Conservation (phyloP, 2,888 invertebrate genomes). For the Zygothrica quintamaculata region DNA sequence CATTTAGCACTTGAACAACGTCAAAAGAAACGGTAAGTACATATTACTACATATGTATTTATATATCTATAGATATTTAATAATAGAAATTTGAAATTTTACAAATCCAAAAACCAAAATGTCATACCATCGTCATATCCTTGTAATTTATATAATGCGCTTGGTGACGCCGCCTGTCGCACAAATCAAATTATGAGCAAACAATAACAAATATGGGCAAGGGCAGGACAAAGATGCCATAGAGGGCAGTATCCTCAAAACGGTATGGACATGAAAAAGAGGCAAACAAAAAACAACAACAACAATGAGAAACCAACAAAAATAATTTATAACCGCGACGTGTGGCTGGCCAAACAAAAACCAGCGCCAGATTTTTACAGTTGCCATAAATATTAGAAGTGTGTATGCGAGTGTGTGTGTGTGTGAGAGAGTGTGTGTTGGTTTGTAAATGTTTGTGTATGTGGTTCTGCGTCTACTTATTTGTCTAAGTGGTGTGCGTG, state of each 20-base stretch:
- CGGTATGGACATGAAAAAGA: slow-evolving; percentile 3
- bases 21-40: slow-evolving; percentile 83
- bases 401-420: slow-evolving; percentile 20
- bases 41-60: too few species aligned
- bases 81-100: too few species aligned
- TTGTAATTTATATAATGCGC: slow-evolving; percentile 53
- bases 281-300: slow-evolving; percentile 9
- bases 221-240: slow-evolving; percentile 17
- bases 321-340: slow-evolving; percentile 79
- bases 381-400: slow-evolving; percentile 57
- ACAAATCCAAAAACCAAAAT: not conserved
- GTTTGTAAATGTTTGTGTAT: slow-evolving; percentile 4
- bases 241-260: slow-evolving; percentile 7
- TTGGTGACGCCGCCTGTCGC: slow-evolving; percentile 69
- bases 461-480: slow-evolving; percentile 8
- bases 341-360: slow-evolving; percentile 68
- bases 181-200: slow-evolving; percentile 74
- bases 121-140: not conserved
- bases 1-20: slow-evolving; percentile 81
- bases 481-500: slow-evolving; percentile 11
- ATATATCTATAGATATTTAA: too few species aligned
- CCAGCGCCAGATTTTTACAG: slow-evolving; percentile 67
- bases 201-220: slow-evolving; percentile 57
- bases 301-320: slow-evolving; percentile 46
- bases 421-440: not conserved